Percentiles rank a stretch among this genome's conserved stretches.
Conservation (phyloP, 64 coral and sea anemone genomes). For the Stylophora pistillata region DNA sequence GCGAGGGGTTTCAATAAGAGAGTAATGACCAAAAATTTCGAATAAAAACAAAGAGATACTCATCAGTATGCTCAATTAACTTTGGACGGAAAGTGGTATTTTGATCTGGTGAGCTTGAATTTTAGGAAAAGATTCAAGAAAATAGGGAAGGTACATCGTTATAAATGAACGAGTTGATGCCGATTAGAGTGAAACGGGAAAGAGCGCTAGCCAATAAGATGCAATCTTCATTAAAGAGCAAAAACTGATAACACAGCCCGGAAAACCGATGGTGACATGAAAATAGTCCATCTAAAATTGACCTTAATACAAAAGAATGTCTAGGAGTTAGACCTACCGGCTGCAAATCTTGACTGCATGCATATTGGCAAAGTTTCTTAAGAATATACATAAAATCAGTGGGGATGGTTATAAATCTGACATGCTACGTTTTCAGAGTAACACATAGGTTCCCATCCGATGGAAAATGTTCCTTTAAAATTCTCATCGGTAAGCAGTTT, state of each 20-base stretch:
- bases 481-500: constrained; percentile 19
- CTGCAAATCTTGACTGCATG: constrained; percentile 24
- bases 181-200: not conserved
- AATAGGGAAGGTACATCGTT: too few relatives aligned
- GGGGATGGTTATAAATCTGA: constrained; percentile 33
- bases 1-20: too few relatives aligned
- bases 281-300: constrained; percentile 30
- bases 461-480: constrained; percentile 3
- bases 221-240: constrained; percentile 7
- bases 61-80: too few relatives aligned
- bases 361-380: constrained; percentile 24
- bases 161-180: too few relatives aligned
- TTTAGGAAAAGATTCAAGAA: too few relatives aligned
- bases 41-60: too few relatives aligned
- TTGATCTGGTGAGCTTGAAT: too few relatives aligned
- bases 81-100: too few relatives aligned
- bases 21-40: too few relatives aligned
- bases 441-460: too few relatives aligned
- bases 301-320: constrained; percentile 10
- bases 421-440: too few relatives aligned
- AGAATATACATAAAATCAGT: not conserved
- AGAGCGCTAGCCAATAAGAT: too few relatives aligned
- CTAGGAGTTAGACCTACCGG: constrained; percentile 24
- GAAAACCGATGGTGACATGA: constrained; percentile 24
- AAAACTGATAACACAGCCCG: constrained; percentile 23